Conservation (phyloP, 2,888 invertebrate species). For the Ecliptopera silaceata region DNA sequence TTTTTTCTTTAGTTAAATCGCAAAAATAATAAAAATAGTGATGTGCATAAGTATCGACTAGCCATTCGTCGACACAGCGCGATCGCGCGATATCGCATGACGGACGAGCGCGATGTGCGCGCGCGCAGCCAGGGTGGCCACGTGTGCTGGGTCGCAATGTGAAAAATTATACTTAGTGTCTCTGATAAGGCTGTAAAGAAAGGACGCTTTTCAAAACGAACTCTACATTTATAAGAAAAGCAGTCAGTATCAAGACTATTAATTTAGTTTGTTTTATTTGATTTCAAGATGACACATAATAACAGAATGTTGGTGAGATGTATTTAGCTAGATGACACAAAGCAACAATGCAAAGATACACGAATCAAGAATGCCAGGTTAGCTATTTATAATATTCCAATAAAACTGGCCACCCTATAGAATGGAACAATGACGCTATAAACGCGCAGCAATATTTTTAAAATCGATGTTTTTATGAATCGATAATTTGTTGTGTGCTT, state of each 20-base stretch:
- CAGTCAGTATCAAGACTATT: no score
- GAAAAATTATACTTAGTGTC: conserved; percentile 25
- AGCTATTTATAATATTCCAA: conserved; percentile 30
- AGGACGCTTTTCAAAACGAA: not conserved
- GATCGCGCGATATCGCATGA: conserved; percentile 71
- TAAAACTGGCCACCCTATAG: conserved; percentile 64
- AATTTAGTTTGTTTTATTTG: no score
- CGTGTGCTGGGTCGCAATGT: conserved; percentile 17
- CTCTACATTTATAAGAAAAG: no score
- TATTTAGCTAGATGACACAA: not conserved
- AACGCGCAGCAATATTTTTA: conserved; percentile 75
- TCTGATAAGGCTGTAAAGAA: not conserved
- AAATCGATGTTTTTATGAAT: conserved; percentile 82
- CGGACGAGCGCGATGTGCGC: conserved; percentile 61
- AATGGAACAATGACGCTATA: conserved; percentile 71
- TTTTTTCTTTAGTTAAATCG: not conserved
- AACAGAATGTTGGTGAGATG: no score
- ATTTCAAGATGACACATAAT: not conserved
- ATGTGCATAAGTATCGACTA: conserved; percentile 36
- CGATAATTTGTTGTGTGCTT: conserved; percentile 81
- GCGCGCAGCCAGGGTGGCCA: conserved; percentile 54
- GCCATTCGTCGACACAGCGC: conserved; percentile 46
- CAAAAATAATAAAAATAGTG: conserved; percentile 23
- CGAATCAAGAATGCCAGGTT: conserved; percentile 20
- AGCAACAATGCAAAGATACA: conserved; percentile 18